These are phyloP conservation scores for Parotia lawesii DNA, from an alignment of 2,113 vertebrate species.

Conservation along the genomic window DNA sequence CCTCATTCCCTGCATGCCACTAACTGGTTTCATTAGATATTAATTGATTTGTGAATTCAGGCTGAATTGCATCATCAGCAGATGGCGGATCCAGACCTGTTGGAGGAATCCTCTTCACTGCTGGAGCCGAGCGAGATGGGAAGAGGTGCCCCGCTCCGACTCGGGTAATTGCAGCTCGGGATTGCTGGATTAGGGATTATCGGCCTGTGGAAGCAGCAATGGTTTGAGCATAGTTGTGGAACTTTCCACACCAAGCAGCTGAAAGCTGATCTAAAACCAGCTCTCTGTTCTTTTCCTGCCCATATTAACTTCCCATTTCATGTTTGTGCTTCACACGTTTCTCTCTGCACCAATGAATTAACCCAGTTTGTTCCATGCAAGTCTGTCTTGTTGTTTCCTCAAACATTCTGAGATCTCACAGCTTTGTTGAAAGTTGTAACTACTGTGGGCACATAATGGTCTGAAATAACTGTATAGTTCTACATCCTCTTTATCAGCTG, in stretches of 20 bases:
- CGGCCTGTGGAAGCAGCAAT: not conserved
- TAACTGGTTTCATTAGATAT: slow-evolving; percentile 86
- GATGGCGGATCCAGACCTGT: slow-evolving; percentile 98
- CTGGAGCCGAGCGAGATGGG: slow-evolving; percentile 88
- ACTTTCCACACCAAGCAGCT: not conserved
- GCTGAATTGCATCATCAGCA: slow-evolving; percentile 87
- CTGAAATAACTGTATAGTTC: not conserved
- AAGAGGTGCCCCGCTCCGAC: slow-evolving; percentile 85
- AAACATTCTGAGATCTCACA: not conserved
- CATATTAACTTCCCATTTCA: not conserved
- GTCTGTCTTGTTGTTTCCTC: not conserved
- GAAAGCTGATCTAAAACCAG: not conserved
- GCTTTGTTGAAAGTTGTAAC: not conserved
- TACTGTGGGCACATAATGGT: not conserved
- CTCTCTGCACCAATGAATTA: not conserved
- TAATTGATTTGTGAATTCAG: slow-evolving; percentile 89
- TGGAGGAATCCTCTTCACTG: slow-evolving; percentile 91
- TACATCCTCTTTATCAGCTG: not conserved
- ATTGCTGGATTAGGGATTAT: not conserved
- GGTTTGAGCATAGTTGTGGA: not conserved
- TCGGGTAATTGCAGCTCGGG: slow-evolving; percentile 78
- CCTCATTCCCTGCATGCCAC: slow-evolving; percentile 83
- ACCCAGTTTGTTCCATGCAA: not conserved
- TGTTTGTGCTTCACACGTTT: not conserved
- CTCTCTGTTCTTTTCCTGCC: not conserved